phyloP scores from a whole-genome alignment of 2,888 invertebrate genomes.

The Boloria euphrosyne region DNA sequence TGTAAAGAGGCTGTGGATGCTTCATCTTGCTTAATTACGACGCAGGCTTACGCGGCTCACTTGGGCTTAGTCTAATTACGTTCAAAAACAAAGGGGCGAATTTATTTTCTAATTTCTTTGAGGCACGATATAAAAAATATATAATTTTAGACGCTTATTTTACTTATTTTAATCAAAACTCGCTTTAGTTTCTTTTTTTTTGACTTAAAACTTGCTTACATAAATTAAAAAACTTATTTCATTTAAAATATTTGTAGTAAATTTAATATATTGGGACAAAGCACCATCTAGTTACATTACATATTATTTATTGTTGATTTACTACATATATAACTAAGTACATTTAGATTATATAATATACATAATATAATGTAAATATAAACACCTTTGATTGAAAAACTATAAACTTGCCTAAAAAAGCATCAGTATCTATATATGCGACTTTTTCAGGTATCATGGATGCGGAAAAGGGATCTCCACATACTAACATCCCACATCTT shows the following conservation, averaged over 20 bases:
- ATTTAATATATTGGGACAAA: too few relatives aligned
- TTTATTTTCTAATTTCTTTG: slow-evolving; percentile 75
- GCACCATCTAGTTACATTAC: too few relatives aligned
- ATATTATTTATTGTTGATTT: too few relatives aligned
- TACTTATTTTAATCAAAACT: slow-evolving; percentile 56
- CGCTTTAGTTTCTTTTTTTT: slow-evolving; percentile 2
- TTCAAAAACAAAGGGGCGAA: slow-evolving; percentile 69
- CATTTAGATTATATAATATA: too few relatives aligned
- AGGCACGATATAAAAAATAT: slow-evolving; percentile 65
- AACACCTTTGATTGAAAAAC: too few relatives aligned
- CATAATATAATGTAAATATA: too few relatives aligned
- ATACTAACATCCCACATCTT: slow-evolving; percentile 91
- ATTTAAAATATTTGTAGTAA: neutral
- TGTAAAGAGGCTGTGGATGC: slow-evolving; percentile 60
- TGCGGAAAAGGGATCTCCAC: slow-evolving; percentile 90
- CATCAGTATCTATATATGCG: neutral
- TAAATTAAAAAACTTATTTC: too few relatives aligned
- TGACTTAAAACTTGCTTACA: too few relatives aligned
- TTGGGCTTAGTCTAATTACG: slow-evolving; percentile 73
- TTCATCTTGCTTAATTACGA: slow-evolving; percentile 76
- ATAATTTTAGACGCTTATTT: slow-evolving; percentile 39
- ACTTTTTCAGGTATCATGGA: slow-evolving; percentile 88
- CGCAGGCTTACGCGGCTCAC: slow-evolving; percentile 58
- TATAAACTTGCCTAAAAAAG: too few relatives aligned
- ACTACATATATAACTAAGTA: too few relatives aligned